phyloP scores from a whole-genome alignment of 2,888 invertebrate species.

The Atherix ibis region DNA sequence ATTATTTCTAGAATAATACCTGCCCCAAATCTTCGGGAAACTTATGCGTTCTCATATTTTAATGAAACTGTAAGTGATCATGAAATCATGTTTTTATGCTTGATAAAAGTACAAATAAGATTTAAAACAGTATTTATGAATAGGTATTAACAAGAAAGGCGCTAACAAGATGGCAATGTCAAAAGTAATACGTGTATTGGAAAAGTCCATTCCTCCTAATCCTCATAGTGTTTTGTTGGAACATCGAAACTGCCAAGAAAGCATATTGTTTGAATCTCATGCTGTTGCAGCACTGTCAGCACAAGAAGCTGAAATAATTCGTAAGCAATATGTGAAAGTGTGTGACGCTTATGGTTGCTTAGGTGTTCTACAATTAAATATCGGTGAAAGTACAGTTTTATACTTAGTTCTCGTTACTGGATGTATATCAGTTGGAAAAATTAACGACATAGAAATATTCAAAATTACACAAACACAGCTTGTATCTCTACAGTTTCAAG shows the following conservation, averaged over 20 bases:
- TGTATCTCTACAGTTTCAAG: conserved; percentile 63
- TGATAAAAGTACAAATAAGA: too few relatives aligned
- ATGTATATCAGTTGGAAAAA: conserved; percentile 91
- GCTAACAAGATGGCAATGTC: conserved; percentile 75
- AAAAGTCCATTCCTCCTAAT: conserved; percentile 70
- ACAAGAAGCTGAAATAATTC: conserved; percentile 78
- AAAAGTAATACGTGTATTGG: conserved; percentile 79
- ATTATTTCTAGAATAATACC: too few relatives aligned
- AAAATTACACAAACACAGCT: conserved; percentile 86
- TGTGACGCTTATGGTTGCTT: conserved; percentile 92
- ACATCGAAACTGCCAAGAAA: conserved; percentile 71
- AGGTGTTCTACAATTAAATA: conserved; percentile 79
- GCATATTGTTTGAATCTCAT: conserved; percentile 81
- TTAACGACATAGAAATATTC: conserved; percentile 88
- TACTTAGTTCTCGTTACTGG: conserved; percentile 90
- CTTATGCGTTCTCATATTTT: too few relatives aligned
- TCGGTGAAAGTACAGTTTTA: conserved; percentile 66
- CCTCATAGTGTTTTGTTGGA: conserved; percentile 84
- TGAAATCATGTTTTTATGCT: too few relatives aligned
- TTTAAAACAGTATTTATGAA: too few relatives aligned
- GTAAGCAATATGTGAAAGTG: conserved; percentile 78
- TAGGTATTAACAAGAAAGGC: too few relatives aligned
- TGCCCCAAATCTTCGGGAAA: too few relatives aligned
- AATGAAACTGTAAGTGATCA: too few relatives aligned
- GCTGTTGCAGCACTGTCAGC: conserved; percentile 53